Conservation (phyloP, 2,113 vertebrate genomes). For the Rhinogobius similis region DNA sequence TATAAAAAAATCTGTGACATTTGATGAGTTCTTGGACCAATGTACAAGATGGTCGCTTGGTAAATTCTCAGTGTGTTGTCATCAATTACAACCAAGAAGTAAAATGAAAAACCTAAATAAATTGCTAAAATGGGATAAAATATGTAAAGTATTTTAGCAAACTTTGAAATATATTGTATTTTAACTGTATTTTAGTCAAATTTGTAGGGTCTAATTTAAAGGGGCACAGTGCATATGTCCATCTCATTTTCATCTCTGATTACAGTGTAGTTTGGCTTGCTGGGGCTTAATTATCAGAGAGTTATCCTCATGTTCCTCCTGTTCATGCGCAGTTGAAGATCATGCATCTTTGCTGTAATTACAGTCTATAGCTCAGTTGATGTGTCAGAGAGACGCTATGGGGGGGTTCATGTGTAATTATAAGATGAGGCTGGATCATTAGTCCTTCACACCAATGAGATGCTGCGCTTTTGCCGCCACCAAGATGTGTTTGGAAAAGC, state of each 20-base stretch:
- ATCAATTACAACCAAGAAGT: too few relatives aligned
- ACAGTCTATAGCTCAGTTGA: slow-evolving; percentile 42
- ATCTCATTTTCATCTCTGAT: slow-evolving; percentile 21
- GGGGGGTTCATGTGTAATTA: slow-evolving; percentile 58
- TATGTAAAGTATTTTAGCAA: too few relatives aligned
- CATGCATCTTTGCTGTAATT: slow-evolving; percentile 54
- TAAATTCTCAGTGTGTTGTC: too few relatives aligned
- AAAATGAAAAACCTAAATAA: too few relatives aligned
- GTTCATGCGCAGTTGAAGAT: slow-evolving; percentile 28
- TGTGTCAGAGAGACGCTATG: slow-evolving; percentile 31
- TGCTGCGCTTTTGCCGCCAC: too few relatives aligned
- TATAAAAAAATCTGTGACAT: too few relatives aligned
- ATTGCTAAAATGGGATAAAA: too few relatives aligned
- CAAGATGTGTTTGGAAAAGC: slow-evolving; percentile 4
- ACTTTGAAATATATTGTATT: too few relatives aligned
- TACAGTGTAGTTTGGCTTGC: slow-evolving; percentile 30
- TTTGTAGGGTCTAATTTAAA: too few relatives aligned
- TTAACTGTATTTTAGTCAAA: too few relatives aligned
- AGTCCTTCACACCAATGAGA: neutral
- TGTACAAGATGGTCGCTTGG: too few relatives aligned
- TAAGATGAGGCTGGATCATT: slow-evolving; percentile 48
- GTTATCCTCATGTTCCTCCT: neutral
- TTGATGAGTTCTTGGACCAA: too few relatives aligned
- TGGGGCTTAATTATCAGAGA: slow-evolving; percentile 42
- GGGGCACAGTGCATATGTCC: slow-evolving; percentile 25